Conservation (phyloP, 2,888 invertebrate species). For the Drosophila multiciliata region DNA sequence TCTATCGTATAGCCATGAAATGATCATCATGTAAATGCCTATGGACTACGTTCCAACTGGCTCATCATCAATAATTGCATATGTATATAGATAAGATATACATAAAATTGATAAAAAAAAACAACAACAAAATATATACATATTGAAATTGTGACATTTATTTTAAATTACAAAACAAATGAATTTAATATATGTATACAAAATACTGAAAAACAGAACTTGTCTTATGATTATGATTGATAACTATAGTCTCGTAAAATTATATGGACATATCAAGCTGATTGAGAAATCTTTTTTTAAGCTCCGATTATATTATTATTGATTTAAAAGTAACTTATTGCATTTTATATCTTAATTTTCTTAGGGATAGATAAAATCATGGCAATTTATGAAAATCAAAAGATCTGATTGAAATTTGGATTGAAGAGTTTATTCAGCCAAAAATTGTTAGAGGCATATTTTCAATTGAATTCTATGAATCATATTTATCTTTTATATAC, state of each 20-base stretch:
- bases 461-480: neutral
- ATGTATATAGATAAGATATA: conserved; percentile 20
- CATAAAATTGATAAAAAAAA: conserved; percentile 7
- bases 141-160: conserved; percentile 47
- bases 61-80: conserved; percentile 25
- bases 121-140: conserved; percentile 22
- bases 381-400: neutral
- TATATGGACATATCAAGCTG: neutral
- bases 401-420: neutral
- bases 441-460: neutral
- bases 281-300: neutral
- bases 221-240: conserved; percentile 1
- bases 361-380: neutral
- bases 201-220: conserved; percentile 10
- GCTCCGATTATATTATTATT: neutral
- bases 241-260: neutral
- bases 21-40: conserved; percentile 54
- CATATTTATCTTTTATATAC: neutral
- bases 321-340: neutral
- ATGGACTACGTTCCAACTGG: conserved; percentile 17
- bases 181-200: conserved; percentile 50
- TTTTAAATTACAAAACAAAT: conserved; percentile 48
- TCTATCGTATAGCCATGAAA: conserved; percentile 53
- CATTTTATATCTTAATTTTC: neutral
- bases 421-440: neutral